These are phyloP conservation scores for Henricia sp. DNA, from an alignment of 53 echinoderm and acorn worm genomes.

Conservation along the genomic window DNA sequence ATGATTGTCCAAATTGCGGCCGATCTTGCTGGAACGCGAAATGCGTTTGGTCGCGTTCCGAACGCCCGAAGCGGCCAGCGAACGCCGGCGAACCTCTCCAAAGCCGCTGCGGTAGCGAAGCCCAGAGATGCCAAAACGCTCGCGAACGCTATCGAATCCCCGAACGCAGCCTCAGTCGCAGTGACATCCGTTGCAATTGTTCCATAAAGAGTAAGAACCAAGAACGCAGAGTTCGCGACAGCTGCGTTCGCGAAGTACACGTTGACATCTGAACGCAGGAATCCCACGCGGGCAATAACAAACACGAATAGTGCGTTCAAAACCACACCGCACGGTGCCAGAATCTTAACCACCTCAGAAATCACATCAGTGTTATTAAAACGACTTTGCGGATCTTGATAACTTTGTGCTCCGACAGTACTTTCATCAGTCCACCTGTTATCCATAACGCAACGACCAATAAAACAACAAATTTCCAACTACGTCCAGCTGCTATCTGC, in stretches of 20 bases:
- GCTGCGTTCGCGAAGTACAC: not conserved
- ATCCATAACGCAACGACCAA: too few species aligned
- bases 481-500: too few species aligned
- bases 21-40: not conserved
- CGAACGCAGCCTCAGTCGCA: not conserved
- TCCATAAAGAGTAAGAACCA: not conserved
- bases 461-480: too few species aligned
- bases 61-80: not conserved
- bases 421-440: too few species aligned
- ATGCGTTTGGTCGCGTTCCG: not conserved
- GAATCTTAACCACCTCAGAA: not conserved
- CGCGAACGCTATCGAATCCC: not conserved
- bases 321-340: not conserved
- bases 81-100: not conserved
- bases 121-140: not conserved
- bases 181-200: not conserved
- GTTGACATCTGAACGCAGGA: not conserved
- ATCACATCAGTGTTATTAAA: too few species aligned
- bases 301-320: conserved; percentile 1
- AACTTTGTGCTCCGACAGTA: too few species aligned
- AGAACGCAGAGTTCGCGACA: not conserved
- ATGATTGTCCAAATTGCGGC: not conserved
- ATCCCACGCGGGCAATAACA: not conserved
- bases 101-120: not conserved
- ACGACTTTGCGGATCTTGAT: too few species aligned